Conservation (phyloP, 2,888 invertebrate species). For the Drosophila flavopinicola region DNA sequence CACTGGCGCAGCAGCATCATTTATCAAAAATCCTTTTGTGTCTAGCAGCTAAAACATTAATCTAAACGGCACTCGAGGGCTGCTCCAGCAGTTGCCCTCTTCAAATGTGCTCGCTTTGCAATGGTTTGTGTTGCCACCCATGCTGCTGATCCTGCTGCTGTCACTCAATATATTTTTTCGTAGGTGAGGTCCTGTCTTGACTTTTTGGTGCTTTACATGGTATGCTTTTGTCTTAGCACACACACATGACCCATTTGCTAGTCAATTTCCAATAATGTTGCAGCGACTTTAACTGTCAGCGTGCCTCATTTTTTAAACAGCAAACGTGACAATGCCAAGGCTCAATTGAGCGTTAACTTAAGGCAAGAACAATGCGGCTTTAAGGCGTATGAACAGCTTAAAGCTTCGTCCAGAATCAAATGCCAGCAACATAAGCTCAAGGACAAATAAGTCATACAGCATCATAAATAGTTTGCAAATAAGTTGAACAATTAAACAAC, state of each 20-base stretch:
- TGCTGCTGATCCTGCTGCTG: conserved; percentile 1
- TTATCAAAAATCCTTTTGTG: conserved; percentile 75
- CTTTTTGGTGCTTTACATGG: conserved; percentile 2
- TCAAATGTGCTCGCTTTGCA: not conserved
- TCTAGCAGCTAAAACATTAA: conserved; percentile 65
- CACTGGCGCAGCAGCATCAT: conserved; percentile 55
- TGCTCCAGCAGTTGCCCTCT: conserved; percentile 2
- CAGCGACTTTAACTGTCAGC: conserved; percentile 49
- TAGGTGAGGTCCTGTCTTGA: conserved; percentile 50
- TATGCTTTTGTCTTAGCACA: conserved; percentile 6
- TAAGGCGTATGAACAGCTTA: not conserved
- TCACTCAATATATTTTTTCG: conserved; percentile 41
- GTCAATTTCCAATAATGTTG: conserved; percentile 55
- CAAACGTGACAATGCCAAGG: conserved; percentile 65
- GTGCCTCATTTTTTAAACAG: conserved; percentile 57
- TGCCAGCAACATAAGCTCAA: too few species aligned
- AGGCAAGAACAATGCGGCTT: not conserved
- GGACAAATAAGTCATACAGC: too few species aligned
- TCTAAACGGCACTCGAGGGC: conserved; percentile 52
- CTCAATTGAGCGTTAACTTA: conserved; percentile 28
- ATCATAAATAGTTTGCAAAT: too few species aligned
- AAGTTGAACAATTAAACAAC: too few species aligned
- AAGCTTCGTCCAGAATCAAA: too few species aligned
- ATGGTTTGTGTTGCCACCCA: not conserved
- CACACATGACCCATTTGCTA: conserved; percentile 23